These are phyloP conservation scores for Aplodontia rufa DNA, from an alignment of 2,113 vertebrate species.

Conservation along the genomic window DNA sequence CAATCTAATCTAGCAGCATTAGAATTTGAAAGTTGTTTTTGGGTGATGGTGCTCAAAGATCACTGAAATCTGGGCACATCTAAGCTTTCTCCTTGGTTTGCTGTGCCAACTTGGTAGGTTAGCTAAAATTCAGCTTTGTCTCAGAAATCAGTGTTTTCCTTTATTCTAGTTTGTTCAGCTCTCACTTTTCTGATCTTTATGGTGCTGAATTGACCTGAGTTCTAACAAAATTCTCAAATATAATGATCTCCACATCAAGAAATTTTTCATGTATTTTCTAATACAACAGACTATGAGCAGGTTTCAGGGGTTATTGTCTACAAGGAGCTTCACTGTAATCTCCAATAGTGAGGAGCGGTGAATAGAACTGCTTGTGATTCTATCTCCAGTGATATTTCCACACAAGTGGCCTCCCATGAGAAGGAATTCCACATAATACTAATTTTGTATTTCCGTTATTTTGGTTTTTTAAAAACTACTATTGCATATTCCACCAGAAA, in stretches of 20 bases:
- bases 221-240: neutral
- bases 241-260: neutral
- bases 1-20: neutral
- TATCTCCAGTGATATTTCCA: neutral
- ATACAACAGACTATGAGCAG: neutral
- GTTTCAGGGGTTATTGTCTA: neutral
- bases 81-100: neutral
- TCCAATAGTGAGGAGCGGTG: neutral
- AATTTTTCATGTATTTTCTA: neutral
- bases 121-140: neutral
- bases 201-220: neutral
- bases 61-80: neutral
- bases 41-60: neutral
- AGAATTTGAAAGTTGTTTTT: neutral
- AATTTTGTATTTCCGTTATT: neutral
- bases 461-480: neutral
- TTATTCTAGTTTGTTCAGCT: neutral
- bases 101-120: neutral
- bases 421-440: neutral
- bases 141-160: neutral
- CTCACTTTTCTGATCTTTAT: neutral
- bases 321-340: neutral
- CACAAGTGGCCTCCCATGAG: neutral
- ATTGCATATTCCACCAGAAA: neutral
- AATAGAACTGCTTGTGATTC: neutral